Evolutionary conservation across 1,140 invertebrate species (phyloP).

Genomic region (Phymorhynchus buccinoides): DNA sequence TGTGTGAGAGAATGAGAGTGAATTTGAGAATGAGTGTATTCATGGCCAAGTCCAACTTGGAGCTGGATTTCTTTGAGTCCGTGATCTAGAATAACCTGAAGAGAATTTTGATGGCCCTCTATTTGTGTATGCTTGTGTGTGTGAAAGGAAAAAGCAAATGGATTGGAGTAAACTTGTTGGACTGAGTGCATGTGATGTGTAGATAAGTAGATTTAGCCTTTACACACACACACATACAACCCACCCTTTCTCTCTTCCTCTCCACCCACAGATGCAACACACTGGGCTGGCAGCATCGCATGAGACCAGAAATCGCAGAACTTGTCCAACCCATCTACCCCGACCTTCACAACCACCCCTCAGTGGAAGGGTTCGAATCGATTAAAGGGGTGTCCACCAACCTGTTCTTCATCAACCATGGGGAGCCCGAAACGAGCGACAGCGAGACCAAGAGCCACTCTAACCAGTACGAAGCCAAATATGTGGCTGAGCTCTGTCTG

Average conservation of each 20-base stretch:
- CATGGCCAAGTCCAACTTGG: too few relatives aligned
- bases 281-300: constrained; percentile 62
- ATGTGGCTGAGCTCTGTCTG: constrained; percentile 59
- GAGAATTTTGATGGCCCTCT: too few relatives aligned
- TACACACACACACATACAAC: not conserved
- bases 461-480: constrained; percentile 62
- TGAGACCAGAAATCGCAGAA: constrained; percentile 69
- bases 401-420: constrained; percentile 72
- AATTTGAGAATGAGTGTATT: not conserved
- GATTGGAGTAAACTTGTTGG: too few relatives aligned
- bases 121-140: not conserved
- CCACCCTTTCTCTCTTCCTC: not conserved
- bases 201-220: too few relatives aligned
- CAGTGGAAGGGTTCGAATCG: constrained; percentile 59
- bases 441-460: constrained; percentile 42
- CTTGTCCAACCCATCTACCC: constrained; percentile 72
- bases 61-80: too few relatives aligned
- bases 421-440: constrained; percentile 54
- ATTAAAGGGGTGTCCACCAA: constrained; percentile 69
- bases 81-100: too few relatives aligned
- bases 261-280: constrained; percentile 15
- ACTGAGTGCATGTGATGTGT: too few relatives aligned
- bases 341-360: constrained; percentile 62
- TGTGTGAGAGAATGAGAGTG: not conserved
- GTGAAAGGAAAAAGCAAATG: not conserved